Base-by-base conservation (phyloP, 2,888 invertebrate genomes). In the Brenthis ino region DNA sequence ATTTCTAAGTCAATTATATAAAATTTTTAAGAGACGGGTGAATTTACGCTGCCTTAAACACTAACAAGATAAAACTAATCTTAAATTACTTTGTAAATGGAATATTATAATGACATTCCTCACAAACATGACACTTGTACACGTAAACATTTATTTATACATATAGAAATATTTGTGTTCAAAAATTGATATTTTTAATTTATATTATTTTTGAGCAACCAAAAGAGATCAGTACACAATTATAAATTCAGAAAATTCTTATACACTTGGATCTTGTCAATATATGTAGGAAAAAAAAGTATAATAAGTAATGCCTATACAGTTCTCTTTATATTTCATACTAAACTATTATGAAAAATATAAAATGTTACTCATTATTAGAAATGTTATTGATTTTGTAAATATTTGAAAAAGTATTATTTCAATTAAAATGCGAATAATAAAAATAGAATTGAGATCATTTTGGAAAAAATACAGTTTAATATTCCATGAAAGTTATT, bases 1-100 rank as follows among this genome's bases (percentile, higher is more conserved):
- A 92, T 91, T 89, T 91, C 93, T 92, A 93, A 86, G 86, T 93
- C 90, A 89, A 89, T 93, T 87, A 91, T 93, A 93, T 92, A 93
- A 93, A 93, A 92, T 85, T 91, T 72, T 93, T 85, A 91, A 91
- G 86, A 93, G 91, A 93, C 92, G 91, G 93, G 93, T 91, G 92
- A 91, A 89, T 91, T 90, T 91, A 92, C 86, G 89, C 86, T 88
- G 88, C 74, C 90, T 91, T 92, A 92, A 67, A 77, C 75, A 77
- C 87, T 89, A 89, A 80, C 81, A 84, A 86, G 80, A 86, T 89
- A 89, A 78, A 85, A 78, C 86, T 89, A 91, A 79, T 75, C 88
- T 87, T 90, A 90, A 87, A 84, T 86, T 90, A 89, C 85, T 87
- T 89, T 90, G 91, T 91, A 90, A 87, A 89, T 92, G 92, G 91